These are phyloP conservation scores for Cassiopea xamachana DNA, from an alignment of 30 jellyfish, hydroid and myxozoan species.

Conservation along the genomic window DNA sequence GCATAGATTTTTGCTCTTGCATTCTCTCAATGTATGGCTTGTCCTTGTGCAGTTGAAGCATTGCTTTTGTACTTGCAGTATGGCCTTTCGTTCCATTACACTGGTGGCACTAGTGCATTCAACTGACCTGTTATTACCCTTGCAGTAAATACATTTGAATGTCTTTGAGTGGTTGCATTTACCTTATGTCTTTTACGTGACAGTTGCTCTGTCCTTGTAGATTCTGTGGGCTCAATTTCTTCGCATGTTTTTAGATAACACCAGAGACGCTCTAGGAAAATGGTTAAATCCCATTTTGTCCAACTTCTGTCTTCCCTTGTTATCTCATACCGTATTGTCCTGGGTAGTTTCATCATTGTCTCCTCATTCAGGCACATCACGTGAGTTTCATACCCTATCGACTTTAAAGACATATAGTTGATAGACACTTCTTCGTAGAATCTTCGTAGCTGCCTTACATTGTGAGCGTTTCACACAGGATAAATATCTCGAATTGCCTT, in stretches of 20 bases:
- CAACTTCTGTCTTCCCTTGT: slow-evolving; percentile 57
- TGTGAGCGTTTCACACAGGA: slow-evolving; percentile 39
- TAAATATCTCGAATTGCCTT: slow-evolving; percentile 53
- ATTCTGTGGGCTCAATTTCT: slow-evolving; percentile 55
- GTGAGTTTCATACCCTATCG: slow-evolving; percentile 50
- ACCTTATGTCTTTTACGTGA: slow-evolving; percentile 8
- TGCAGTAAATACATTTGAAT: slow-evolving; percentile 31
- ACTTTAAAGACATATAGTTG: slow-evolving; percentile 53
- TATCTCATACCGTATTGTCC: slow-evolving; percentile 43
- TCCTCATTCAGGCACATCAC: slow-evolving; percentile 59
- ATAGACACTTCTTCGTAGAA: slow-evolving; percentile 59
- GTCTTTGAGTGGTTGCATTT: slow-evolving; percentile 36
- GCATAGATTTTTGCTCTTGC: slow-evolving; percentile 43
- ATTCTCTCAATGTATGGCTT: slow-evolving; percentile 27
- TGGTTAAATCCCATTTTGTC: slow-evolving; percentile 36
- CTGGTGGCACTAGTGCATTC: slow-evolving; percentile 39
- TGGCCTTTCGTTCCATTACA: slow-evolving; percentile 42
- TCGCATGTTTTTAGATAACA: slow-evolving; percentile 40
- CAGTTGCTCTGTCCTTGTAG: background rate
- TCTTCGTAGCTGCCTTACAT: slow-evolving; percentile 49
- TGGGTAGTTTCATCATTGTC: slow-evolving; percentile 59
- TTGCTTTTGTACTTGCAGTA: slow-evolving; percentile 26
- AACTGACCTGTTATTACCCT: slow-evolving; percentile 38
- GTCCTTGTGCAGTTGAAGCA: slow-evolving; percentile 59
- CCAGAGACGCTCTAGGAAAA: slow-evolving; percentile 43